Percentiles rank a stretch among this genome's conserved stretches.
phyloP scores from a whole-genome alignment of 2,113 vertebrate genomes.

The Speoplatyrhinus poulsoni region DNA sequence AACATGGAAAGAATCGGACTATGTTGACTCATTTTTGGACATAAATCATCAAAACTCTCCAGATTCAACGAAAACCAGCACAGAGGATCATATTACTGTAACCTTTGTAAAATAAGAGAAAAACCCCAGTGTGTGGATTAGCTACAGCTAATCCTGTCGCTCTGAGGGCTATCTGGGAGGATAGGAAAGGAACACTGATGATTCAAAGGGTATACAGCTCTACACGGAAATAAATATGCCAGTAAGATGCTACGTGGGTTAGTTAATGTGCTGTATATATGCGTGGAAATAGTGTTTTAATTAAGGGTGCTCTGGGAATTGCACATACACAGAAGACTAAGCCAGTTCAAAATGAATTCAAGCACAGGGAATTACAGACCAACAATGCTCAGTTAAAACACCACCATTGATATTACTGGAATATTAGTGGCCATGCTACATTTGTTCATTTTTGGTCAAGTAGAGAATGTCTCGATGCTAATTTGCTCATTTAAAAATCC shows the following conservation, averaged over 20 bases:
- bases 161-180: constrained; percentile 45
- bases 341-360: no score
- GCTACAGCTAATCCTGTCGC: not conserved
- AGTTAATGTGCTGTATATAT: constrained; percentile 32
- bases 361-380: no score
- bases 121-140: constrained; percentile 11
- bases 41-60: no score
- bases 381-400: no score
- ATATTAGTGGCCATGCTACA: no score
- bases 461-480: no score
- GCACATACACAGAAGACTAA: not conserved
- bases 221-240: constrained; percentile 48
- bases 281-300: constrained; percentile 43
- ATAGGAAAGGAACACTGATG: constrained; percentile 27
- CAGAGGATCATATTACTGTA: no score
- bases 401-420: no score
- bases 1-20: no score
- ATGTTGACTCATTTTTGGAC: not conserved
- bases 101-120: constrained; percentile 13
- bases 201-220: constrained; percentile 42
- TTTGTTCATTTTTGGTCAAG: no score
- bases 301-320: constrained; percentile 37
- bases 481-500: no score
- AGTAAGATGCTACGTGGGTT: constrained; percentile 19
- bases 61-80: not conserved